Evolutionary conservation across 1,140 invertebrate species (phyloP), one percentile per base, ranked within the genome.

Genomic region (Zaprionus camerounensis): DNA sequence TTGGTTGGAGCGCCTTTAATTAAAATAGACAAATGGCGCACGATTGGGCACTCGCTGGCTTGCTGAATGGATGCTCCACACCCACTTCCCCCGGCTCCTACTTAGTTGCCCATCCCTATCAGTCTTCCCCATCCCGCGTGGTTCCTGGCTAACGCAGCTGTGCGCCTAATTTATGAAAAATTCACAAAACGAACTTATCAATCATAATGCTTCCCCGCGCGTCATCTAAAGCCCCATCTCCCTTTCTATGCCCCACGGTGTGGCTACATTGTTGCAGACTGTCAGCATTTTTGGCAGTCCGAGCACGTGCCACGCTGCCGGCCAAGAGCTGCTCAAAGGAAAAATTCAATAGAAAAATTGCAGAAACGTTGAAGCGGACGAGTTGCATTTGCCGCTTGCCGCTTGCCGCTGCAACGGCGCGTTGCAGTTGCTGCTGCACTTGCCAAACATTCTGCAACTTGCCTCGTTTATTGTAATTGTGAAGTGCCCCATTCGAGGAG

Each of bases 21-120:
- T 88, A 88, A 88, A 88, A 88, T 88, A 88, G 84, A 88, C 84
- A 88, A 88, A 88, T 88, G 85, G 84, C 84, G 84, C 84, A 88
- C 84, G 84, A 88, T 88, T 88, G 84, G 76, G 78, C 84, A 88
- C 77, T 83, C 80, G 76, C 71, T 86, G 83, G 57, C 20, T 73
- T 65, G 58, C 28, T 65, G 51, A 24, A 57, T 57, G 51, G n/a
- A 78, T 81, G 53, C 74, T 58, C 56, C 56, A 58, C 15, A 41
- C 13, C 20, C 44, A 63, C 41, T 41, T 12, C 38, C 12, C 69
- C 28, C 61, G 22, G 31, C 17, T 1, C 6, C 1, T 6, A 31
- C 6, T 24, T 5, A 31, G n/a, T 11, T 3, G 41, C 17, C 11
- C 24, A 17, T 34, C 20, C 31, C 17, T 53, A 20, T 24, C 62